Evolutionary conservation across 2,113 vertebrate species (phyloP), one percentile per base, ranked within the genome.

Genomic region (Plecturocebus donacophilus): DNA sequence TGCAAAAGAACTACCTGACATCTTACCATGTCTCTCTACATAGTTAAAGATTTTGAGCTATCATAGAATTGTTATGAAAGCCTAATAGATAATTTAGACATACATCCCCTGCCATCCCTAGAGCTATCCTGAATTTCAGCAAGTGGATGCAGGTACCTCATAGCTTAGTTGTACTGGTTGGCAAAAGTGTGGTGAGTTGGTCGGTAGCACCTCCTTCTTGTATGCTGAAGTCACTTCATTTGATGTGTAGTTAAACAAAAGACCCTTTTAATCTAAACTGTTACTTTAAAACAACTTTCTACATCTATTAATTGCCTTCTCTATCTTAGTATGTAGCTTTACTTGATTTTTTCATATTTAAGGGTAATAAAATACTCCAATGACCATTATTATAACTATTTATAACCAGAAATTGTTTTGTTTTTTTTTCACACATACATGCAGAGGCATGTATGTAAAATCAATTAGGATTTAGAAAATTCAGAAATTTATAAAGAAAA

Each of bases 261-360:
- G 52, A 20, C 12, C 1, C 4, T 12, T 87, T 94, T 80, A 42
- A 87, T 82, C 13, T 27, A 80, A 64, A 76, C 85, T 52, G 8
- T 93, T 93, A 47, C 68, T 47, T 90, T 95, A 42, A 93, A 75
- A 90, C 84, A 75, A 47, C 19, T 58, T 80, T 14, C 45, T 95
- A 84, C 19, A 38, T 54, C 35, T 87, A 30, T 25, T 64, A 75
- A 49, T 92, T 87, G 6, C 17, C 17, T 81, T 94, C 27, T 82
- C 35, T 95, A 54, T 91, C 76, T 75, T 58, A 90, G 11, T 90
- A 64, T 21, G 56, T 77, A 30, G 0, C 21, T 73, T 93, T 64
- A 19, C 2, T 68, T 73, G 17, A 8, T 68, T 52, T 47, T 85
- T 66, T 42, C 1, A 4, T 17, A 76, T 79, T 84, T 90, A 83